These are phyloP conservation scores for Punctoribates punctum DNA, from an alignment of 2,888 invertebrate species.

Conservation along the genomic window DNA sequence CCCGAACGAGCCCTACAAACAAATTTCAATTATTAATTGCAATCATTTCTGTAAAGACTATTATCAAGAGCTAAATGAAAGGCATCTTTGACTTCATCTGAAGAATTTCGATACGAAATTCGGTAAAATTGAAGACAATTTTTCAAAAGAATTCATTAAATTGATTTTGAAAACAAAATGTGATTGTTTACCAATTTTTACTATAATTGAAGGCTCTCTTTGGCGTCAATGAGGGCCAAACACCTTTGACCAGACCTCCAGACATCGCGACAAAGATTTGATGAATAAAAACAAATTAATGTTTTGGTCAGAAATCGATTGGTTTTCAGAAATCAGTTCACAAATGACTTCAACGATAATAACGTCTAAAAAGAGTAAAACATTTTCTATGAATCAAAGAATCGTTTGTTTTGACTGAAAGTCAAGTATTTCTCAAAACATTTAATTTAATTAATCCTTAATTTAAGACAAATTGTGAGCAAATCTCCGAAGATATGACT, in stretches of 20 bases:
- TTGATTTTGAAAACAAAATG: background rate
- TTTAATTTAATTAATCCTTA: no score
- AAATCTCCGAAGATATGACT: background rate
- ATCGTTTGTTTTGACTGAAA: background rate
- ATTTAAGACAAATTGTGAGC: background rate
- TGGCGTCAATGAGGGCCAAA: background rate
- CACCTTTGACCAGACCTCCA: background rate
- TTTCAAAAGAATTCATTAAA: no score
- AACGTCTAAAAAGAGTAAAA: background rate
- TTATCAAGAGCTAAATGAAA: no score
- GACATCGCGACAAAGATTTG: background rate
- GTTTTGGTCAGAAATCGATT: background rate
- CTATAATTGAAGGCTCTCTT: background rate
- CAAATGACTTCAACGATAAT: background rate
- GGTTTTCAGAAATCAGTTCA: background rate
- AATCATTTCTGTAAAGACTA: no score
- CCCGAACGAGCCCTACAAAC: conserved; percentile 55
- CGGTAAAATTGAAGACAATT: no score
- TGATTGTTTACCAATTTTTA: conserved; percentile 3
- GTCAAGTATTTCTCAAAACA: no score
- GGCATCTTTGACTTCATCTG: no score
- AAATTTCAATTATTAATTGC: background rate
- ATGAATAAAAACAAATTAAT: background rate
- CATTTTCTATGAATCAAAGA: background rate
- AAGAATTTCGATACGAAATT: no score